A percentile compares a stretch with the other conserved stretches of the same genome.
phyloP scores from a whole-genome alignment of 2,113 vertebrate species.

The Pituophis catenifer region DNA sequence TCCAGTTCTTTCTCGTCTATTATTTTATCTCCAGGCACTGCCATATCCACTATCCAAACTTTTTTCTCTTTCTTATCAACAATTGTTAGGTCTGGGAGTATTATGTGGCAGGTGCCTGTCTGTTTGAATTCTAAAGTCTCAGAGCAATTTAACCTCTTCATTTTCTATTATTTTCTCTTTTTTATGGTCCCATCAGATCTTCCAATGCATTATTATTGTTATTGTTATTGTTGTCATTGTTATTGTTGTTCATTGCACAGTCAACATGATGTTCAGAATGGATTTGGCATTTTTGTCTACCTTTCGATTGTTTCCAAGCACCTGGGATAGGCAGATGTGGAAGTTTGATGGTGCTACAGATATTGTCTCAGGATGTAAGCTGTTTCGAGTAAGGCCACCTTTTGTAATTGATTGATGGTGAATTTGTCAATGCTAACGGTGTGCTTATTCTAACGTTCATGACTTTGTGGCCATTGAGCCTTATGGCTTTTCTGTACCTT shows the following conservation, averaged over 20 bases:
- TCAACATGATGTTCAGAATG: neutral
- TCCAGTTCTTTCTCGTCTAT: too few species aligned
- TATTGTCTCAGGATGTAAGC: neutral
- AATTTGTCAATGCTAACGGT: neutral
- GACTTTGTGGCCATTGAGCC: neutral
- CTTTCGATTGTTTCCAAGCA: neutral
- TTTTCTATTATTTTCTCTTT: too few species aligned
- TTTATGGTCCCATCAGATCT: too few species aligned
- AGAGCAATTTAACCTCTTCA: too few species aligned
- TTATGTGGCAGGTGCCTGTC: too few species aligned
- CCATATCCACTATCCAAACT: too few species aligned
- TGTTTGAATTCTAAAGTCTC: too few species aligned
- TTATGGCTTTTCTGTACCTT: neutral
- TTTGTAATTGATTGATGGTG: neutral
- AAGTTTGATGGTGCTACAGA: neutral
- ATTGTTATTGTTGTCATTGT: too few species aligned
- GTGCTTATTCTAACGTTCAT: neutral
- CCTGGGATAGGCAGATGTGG: neutral
- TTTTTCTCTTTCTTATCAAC: too few species aligned
- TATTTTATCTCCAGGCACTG: too few species aligned
- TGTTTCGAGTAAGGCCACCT: neutral
- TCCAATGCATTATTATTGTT: too few species aligned
- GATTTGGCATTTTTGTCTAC: neutral
- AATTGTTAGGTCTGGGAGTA: too few species aligned
- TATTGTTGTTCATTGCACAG: neutral